Conservation (phyloP, 2,113 vertebrate genomes). For the Tyto alba region DNA sequence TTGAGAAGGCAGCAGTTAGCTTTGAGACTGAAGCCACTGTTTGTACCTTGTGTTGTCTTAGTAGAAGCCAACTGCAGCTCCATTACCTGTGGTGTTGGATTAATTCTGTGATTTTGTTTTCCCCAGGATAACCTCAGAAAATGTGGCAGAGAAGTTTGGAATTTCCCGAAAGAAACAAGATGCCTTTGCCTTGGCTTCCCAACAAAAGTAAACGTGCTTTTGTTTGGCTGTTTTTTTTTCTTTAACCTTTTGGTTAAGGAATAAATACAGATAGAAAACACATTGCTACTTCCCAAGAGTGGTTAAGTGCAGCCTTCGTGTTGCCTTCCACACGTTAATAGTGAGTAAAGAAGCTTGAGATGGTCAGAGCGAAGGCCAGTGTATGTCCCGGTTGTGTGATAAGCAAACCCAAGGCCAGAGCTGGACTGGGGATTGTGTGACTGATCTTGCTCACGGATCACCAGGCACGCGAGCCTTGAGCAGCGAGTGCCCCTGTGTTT, state of each 20-base stretch:
- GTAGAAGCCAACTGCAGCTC: not conserved
- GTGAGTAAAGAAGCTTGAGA: not conserved
- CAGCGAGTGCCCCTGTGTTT: not conserved
- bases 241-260: not conserved
- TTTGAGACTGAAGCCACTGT: not conserved
- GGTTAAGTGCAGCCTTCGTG: not conserved
- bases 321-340: not conserved
- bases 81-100: not conserved
- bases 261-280: not conserved
- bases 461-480: no score
- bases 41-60: not conserved
- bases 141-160: constrained; percentile 86
- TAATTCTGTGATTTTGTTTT: not conserved
- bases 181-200: constrained; percentile 83
- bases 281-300: not conserved
- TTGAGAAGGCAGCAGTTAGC: not conserved
- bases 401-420: not conserved
- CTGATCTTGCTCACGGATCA: fast-evolving
- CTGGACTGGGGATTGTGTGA: not conserved
- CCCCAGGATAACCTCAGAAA: constrained; percentile 91
- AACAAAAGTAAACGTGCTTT: constrained; percentile 79
- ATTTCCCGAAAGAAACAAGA: constrained; percentile 89
- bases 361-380: not conserved
- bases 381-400: not conserved
- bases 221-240: fast-evolving